Conservation (phyloP, 2,113 vertebrate genomes). For the Hypanus sabinus region DNA sequence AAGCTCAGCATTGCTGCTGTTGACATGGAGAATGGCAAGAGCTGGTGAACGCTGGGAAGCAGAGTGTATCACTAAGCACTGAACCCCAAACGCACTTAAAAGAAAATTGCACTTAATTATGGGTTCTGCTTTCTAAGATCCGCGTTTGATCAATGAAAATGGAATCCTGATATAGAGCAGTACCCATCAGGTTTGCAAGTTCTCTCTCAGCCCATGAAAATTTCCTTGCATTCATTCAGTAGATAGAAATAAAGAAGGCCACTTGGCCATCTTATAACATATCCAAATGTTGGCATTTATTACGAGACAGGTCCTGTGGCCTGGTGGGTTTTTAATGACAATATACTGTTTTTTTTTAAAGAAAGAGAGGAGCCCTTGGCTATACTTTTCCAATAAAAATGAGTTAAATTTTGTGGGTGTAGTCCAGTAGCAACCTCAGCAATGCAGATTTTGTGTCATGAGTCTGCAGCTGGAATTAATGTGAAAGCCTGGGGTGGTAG, state of each 20-base stretch:
- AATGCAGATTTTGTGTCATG: too few relatives aligned
- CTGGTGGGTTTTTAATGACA: not conserved
- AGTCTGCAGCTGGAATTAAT: not conserved
- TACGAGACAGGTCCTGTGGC: not conserved
- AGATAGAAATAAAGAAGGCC: not conserved
- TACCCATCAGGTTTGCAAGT: not conserved
- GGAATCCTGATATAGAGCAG: not conserved
- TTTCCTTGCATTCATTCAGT: not conserved
- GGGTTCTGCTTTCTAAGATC: not conserved
- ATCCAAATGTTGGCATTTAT: not conserved
- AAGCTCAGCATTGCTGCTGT: not conserved
- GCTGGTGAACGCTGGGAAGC: not conserved
- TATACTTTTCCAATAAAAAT: not conserved
- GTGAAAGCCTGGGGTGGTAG: not conserved
- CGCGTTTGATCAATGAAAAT: not conserved
- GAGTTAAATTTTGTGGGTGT: not conserved
- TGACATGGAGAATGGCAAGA: not conserved
- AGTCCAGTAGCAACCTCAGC: not conserved
- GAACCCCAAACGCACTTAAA: not conserved
- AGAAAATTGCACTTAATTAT: not conserved
- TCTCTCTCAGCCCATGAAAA: not conserved
- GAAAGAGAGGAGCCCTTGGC: not conserved
- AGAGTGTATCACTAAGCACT: not conserved
- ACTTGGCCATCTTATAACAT: not conserved
- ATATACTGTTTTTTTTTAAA: not conserved